Percentiles rank a stretch among this genome's conserved stretches.
phyloP scores from a whole-genome alignment of 2,888 invertebrate genomes.

The Cryptocheilus praepositus region DNA sequence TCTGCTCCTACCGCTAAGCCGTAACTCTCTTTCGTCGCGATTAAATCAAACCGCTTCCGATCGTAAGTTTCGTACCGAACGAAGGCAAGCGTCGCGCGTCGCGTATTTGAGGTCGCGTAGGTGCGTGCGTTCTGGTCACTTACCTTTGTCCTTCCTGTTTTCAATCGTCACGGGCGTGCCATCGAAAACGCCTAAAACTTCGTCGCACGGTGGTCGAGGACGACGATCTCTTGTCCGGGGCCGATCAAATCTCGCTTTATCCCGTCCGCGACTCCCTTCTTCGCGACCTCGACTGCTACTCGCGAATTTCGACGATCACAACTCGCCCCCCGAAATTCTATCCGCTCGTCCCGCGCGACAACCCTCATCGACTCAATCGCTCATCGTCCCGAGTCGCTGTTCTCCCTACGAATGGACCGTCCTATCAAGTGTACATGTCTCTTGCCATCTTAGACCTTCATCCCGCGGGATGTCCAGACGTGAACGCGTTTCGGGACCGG shows the following conservation, averaged over 20 bases:
- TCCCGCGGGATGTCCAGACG: conserved; percentile 53
- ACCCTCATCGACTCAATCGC: conserved; percentile 31
- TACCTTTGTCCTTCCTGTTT: conserved; percentile 45
- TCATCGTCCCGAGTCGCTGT: conserved; percentile 28
- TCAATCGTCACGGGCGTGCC: conserved; percentile 50
- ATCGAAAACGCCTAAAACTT: conserved; percentile 35
- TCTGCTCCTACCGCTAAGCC: too few species aligned
- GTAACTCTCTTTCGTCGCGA: too few species aligned
- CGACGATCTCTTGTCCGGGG: conserved; percentile 18
- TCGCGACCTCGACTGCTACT: background rate
- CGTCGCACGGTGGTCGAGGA: conserved; percentile 22
- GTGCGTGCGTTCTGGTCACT: conserved; percentile 18
- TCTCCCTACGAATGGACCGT: conserved; percentile 33
- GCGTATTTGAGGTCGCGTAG: too few species aligned
- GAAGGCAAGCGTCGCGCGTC: too few species aligned
- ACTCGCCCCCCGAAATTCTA: conserved; percentile 26
- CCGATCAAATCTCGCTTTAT: conserved; percentile 20
- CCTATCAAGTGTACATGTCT: conserved; percentile 64
- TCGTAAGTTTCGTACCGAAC: too few species aligned
- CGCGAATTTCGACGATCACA: conserved; percentile 6
- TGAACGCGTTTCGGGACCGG: conserved; percentile 68
- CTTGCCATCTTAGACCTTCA: conserved; percentile 58
- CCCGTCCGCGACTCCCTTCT: conserved; percentile 1
- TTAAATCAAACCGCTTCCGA: too few species aligned
- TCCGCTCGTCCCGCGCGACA: conserved; percentile 44